Percentiles rank a stretch among this genome's conserved stretches.
Conservation (phyloP, 2,888 invertebrate species). For the Proisotoma minuta region DNA sequence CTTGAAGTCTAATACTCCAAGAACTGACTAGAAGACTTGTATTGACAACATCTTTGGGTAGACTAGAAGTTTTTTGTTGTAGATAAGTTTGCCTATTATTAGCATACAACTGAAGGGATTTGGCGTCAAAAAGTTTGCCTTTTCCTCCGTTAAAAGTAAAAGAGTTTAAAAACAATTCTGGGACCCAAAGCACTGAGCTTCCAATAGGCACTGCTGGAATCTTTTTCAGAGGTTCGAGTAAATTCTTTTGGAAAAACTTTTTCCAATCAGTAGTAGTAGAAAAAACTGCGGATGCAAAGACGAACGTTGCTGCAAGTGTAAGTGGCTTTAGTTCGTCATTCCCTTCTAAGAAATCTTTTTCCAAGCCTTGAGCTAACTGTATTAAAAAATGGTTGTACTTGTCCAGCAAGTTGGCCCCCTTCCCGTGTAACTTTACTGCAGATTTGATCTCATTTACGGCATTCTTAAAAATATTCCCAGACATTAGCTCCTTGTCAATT, state of each 20-base stretch:
- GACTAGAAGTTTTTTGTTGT: slow-evolving; percentile 55
- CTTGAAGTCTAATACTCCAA: slow-evolving; percentile 63
- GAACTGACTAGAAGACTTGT: slow-evolving; percentile 56
- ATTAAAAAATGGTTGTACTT: slow-evolving; percentile 26
- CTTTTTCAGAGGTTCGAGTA: slow-evolving; percentile 51
- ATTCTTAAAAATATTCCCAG: slow-evolving; percentile 65
- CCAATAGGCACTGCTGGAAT: slow-evolving; percentile 72
- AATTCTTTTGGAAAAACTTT: slow-evolving; percentile 30
- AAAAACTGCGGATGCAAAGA: slow-evolving; percentile 31
- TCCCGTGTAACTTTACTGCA: slow-evolving; percentile 12
- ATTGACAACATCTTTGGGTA: slow-evolving; percentile 61
- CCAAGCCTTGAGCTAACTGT: slow-evolving; percentile 18
- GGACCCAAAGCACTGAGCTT: slow-evolving; percentile 79
- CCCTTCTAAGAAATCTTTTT: slow-evolving; percentile 33
- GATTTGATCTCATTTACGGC: slow-evolving; percentile 23
- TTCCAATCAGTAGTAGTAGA: slow-evolving; percentile 34
- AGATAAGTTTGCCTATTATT: slow-evolving; percentile 51
- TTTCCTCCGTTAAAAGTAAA: slow-evolving; percentile 50
- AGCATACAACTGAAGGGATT: slow-evolving; percentile 52
- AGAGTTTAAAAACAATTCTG: slow-evolving; percentile 71
- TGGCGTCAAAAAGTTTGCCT: slow-evolving; percentile 54
- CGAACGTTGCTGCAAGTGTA: slow-evolving; percentile 33
- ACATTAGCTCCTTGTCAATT: slow-evolving; percentile 63
- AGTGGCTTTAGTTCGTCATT: slow-evolving; percentile 35
- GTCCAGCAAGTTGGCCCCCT: slow-evolving; percentile 24